Evolutionary conservation across 2,113 vertebrate genomes (phyloP).

Genomic region (Fulmarus glacialis): DNA sequence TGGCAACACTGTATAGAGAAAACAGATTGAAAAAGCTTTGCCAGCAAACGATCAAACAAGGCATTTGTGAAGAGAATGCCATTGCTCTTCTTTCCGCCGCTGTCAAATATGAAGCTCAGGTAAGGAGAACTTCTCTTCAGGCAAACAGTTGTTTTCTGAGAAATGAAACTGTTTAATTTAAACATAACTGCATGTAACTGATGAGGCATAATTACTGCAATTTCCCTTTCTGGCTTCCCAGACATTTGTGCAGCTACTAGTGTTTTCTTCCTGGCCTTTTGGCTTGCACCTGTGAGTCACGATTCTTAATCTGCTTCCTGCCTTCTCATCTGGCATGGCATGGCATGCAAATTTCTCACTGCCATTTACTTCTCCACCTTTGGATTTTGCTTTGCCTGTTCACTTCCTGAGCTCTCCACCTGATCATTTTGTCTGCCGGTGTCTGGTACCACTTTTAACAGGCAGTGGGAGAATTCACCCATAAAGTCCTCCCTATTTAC

Average conservation of each 20-base stretch:
- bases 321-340: not conserved
- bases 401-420: not conserved
- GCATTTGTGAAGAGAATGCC: conserved; percentile 97
- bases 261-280: not conserved
- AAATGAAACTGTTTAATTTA: not conserved
- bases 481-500: not conserved
- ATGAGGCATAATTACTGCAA: not conserved
- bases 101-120: conserved; percentile 95
- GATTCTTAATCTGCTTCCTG: not conserved
- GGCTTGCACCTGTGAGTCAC: not conserved
- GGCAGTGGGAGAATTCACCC: not conserved
- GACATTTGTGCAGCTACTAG: not conserved
- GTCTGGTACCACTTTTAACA: not conserved
- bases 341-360: not conserved
- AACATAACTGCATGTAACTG: not conserved
- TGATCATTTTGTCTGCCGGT: not conserved
- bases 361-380: not conserved
- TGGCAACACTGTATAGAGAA: conserved; percentile 94
- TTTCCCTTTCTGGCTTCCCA: not conserved
- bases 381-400: not conserved
- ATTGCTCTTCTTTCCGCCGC: conserved; percentile 93
- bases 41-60: conserved; percentile 96
- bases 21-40: conserved; percentile 91
- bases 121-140: conserved; percentile 69
- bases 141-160: not conserved